Base-by-base conservation (phyloP, 2,797 vertebrate genomes). In the Malacoraja senta region DNA sequence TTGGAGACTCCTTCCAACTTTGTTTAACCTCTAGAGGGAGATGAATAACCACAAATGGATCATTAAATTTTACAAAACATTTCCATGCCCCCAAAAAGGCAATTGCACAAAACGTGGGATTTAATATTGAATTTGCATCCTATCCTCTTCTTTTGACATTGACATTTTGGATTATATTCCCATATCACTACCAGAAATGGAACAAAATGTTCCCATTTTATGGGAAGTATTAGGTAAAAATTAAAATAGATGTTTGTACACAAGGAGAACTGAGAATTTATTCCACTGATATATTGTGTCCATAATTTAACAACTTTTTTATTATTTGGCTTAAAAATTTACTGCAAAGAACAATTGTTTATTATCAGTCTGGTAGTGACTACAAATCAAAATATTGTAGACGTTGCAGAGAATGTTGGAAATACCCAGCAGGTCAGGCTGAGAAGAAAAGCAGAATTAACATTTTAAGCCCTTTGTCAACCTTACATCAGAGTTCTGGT, bases 11-110 rank as follows among this genome's bases (percentile, higher is more conserved):
- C 63, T 32, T 88, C n/a, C n/a, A 88, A 88, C n/a, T 88, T 88
- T 88, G 84, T 88, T 88, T 88, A 88, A 88, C 84, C 84, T 88
- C 84, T 88, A 88, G 84, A 88, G 84, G 84, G 84, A 88, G 84
- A 88, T 88, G 61, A 88, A 88, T 88, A 88, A 68, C 84, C 84
- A 88, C 84, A 88, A 63, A 88, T 88, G 84, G 10, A 68, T 65
- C 84, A 35, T 88, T 32, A 88, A 32, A 88, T 35, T 88, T 88
- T 68, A 1, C n/a, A 15, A 63, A 63, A 86, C 26, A 7, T 86
- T 86, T n/a, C 84, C n/a, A 17, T 65, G 21, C 10, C 63, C n/a
- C 63, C 61, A 68, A 35, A 78, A 63, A 68, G 21, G 61, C 35
- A 88, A 68, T 68, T 68, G 35, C 63, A 9, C 63, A 88, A 35